Base-by-base conservation (phyloP, 2,113 vertebrate species). In the Aptenodytes patagonicus region DNA sequence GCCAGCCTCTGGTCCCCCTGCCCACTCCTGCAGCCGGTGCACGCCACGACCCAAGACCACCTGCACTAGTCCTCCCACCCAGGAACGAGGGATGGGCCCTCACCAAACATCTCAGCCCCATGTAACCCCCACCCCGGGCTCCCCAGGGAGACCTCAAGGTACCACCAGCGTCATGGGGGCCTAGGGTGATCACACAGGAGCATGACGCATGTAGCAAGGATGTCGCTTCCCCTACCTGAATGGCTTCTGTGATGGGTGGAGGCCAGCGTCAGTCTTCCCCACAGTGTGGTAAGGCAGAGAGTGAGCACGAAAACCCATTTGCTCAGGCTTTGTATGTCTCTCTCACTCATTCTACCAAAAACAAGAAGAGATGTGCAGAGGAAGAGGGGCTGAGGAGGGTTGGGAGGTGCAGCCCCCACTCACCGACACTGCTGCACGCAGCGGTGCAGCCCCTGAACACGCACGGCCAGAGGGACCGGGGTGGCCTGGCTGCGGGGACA, bases 261-360 rank as follows among this genome's bases (percentile, higher is more conserved):
- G 68, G 99, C 98, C 87, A 98, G 97, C 22, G 98, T 98, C 97
- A 99, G 97, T 93, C 98, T 98, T 98, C 98, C 99, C 98, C 98
- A 99, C 75, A 99, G 98, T 36, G 98, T 98, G 97, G 98, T 97
- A 98, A 99, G 98, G 98, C 98, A 99, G 97, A 99, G 95, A 95
- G 98, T 98, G 97, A 99, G 98, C 98, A 99, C 98, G 38, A 99
- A 98, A 95, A 98, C 96, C 98, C 98, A 98, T 98, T 96, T 99
- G 98, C 98, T 99, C 98, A 98, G 97, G 95, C 98, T 98, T 97
- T 97, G 98, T 89, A 99, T 88, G 89, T 99, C 98, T 94, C 98
- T 98, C 97, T 99, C 98, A 97, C 96, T 98, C 99, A 99, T 99
- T 98, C 99, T 99, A 95, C 14, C 62, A 83, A 84, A 89, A 91